A percentile compares a stretch with the other conserved stretches of the same genome.
Evolutionary conservation across 2,113 vertebrate genomes (phyloP).

Genomic region (Charina bottae): DNA sequence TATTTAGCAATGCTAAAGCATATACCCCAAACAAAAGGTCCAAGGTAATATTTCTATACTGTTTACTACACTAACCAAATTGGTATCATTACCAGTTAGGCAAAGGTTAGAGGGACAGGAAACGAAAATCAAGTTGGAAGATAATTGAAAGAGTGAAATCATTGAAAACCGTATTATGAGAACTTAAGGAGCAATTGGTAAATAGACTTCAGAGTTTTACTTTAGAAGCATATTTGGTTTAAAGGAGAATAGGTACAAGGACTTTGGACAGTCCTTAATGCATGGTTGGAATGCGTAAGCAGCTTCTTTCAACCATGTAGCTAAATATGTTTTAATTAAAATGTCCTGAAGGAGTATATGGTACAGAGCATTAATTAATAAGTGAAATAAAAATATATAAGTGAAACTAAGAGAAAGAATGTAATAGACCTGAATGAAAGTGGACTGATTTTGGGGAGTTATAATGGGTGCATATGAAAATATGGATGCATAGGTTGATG

Average conservation of each 20-base stretch:
- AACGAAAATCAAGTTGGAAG: neutral
- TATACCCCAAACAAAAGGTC: constrained; percentile 97
- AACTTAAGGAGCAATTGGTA: neutral
- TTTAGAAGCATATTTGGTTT: neutral
- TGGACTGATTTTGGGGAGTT: too few relatives aligned
- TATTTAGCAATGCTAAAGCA: constrained; percentile 95
- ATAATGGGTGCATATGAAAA: too few relatives aligned
- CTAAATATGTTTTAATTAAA: neutral
- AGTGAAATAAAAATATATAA: too few relatives aligned
- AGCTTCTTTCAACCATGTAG: neutral
- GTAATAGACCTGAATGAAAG: too few relatives aligned
- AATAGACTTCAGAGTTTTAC: neutral
- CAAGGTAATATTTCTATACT: constrained; percentile 78
- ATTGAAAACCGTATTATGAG: neutral
- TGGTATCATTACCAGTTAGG: neutral
- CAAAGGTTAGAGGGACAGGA: neutral
- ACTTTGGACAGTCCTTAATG: neutral
- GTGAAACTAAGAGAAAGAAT: too few relatives aligned
- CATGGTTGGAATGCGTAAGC: neutral
- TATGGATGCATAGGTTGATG: too few relatives aligned
- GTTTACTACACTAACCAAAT: neutral
- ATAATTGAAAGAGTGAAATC: neutral
- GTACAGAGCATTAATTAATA: too few relatives aligned
- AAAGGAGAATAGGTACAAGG: too few relatives aligned
- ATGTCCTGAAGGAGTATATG: too few relatives aligned